Percentiles rank a stretch among this genome's conserved stretches.
phyloP scores from a whole-genome alignment of 2,888 invertebrate species.

The Drosophila acutilabella region DNA sequence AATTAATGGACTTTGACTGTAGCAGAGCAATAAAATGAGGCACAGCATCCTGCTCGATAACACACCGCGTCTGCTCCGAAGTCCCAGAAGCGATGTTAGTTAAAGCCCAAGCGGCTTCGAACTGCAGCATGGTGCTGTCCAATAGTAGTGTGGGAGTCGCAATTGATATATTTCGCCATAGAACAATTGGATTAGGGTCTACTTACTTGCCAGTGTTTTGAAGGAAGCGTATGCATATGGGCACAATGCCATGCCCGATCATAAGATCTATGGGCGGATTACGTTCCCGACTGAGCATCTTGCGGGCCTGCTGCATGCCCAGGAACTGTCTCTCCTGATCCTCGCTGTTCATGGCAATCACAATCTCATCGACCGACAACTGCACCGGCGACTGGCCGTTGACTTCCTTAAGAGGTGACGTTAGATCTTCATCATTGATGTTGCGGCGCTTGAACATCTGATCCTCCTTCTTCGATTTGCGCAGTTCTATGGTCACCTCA shows the following conservation, averaged over 20 bases:
- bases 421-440: constrained; percentile 87
- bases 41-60: constrained; percentile 94
- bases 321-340: constrained; percentile 88
- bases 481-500: constrained; percentile 94
- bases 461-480: constrained; percentile 97
- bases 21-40: constrained; percentile 92
- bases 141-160: constrained; percentile 21
- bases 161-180: not conserved
- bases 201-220: constrained; percentile 89
- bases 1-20: constrained; percentile 88
- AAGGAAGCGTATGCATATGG: constrained; percentile 92
- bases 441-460: constrained; percentile 96
- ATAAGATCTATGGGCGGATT: constrained; percentile 96
- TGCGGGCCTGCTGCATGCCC: constrained; percentile 93
- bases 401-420: constrained; percentile 86
- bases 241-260: constrained; percentile 93
- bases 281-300: constrained; percentile 94
- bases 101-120: constrained; percentile 98
- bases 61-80: constrained; percentile 94
- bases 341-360: constrained; percentile 88
- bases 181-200: not conserved
- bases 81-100: constrained; percentile 99
- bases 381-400: constrained; percentile 85
- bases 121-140: constrained; percentile 90
- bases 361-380: constrained; percentile 90